These are phyloP conservation scores for Aethes cnicana DNA, from an alignment of 2,888 invertebrate species.

Conservation along the genomic window DNA sequence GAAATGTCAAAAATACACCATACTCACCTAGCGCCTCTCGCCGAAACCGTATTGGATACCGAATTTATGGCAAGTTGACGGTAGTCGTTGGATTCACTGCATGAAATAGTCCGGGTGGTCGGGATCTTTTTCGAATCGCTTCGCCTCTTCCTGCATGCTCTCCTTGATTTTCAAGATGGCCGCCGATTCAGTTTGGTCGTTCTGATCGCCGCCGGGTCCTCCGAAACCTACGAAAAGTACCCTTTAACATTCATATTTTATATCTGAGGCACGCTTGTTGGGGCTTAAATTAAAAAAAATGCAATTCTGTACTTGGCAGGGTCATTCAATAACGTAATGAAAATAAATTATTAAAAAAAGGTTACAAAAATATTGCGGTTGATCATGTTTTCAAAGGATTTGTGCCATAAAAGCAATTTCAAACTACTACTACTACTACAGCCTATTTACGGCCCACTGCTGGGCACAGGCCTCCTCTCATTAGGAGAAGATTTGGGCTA, in stretches of 20 bases:
- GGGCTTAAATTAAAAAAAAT: conserved; percentile 3
- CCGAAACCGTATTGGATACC: conserved; percentile 25
- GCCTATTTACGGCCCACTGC: too few species aligned
- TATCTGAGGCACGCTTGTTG: conserved; percentile 18
- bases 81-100: conserved; percentile 86
- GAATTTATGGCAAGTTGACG: conserved; percentile 41
- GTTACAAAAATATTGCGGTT: too few species aligned
- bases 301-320: too few species aligned
- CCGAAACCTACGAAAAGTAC: conserved; percentile 65
- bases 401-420: too few species aligned
- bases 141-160: conserved; percentile 99
- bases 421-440: too few species aligned
- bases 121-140: conserved; percentile 98
- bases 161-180: conserved; percentile 99
- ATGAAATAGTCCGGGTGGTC: conserved; percentile 98
- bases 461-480: too few species aligned
- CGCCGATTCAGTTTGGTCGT: conserved; percentile 98
- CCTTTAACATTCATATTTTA: conserved; percentile 32
- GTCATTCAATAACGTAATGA: too few species aligned
- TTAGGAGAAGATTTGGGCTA: too few species aligned
- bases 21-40: conserved; percentile 11
- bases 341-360: not conserved
- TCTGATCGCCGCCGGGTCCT: conserved; percentile 80
- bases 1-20: too few species aligned
- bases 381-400: too few species aligned